Evolutionary conservation across 1,140 invertebrate genomes (phyloP).

Genomic region (Aphaenogaster rudis): DNA sequence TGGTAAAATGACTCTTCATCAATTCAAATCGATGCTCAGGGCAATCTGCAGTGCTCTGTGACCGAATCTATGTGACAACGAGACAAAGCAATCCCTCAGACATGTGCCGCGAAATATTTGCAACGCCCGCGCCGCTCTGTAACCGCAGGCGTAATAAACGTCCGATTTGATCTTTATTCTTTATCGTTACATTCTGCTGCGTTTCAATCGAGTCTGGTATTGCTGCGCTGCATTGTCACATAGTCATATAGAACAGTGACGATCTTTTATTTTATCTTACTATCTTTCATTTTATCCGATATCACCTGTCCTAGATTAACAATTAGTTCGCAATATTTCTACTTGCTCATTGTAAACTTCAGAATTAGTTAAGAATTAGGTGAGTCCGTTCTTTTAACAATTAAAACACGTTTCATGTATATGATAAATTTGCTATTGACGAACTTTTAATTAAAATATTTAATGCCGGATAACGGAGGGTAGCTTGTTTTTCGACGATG

Average conservation of each 20-base stretch:
- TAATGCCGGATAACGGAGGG: background rate
- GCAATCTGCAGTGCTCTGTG: background rate
- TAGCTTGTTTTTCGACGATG: background rate
- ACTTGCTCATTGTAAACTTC: background rate
- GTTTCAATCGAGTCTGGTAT: background rate
- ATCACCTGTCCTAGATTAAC: background rate
- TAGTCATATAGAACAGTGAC: background rate
- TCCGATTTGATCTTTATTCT: constrained; percentile 40
- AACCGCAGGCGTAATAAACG: constrained; percentile 1
- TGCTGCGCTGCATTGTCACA: background rate
- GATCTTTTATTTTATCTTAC: background rate
- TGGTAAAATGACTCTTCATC: background rate
- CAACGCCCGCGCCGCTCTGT: background rate
- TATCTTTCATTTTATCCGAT: background rate
- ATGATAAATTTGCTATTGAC: background rate
- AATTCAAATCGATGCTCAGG: background rate
- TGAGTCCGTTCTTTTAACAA: no score
- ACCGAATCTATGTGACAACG: background rate
- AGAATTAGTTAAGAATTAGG: background rate
- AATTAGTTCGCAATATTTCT: background rate
- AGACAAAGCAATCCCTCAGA: constrained; percentile 33
- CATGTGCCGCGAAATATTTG: constrained; percentile 19
- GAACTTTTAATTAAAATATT: constrained; percentile 49
- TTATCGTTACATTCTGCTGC: background rate
- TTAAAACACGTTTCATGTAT: background rate